Conservation (phyloP, 2,113 vertebrate species). For the Loxodonta africana region DNA sequence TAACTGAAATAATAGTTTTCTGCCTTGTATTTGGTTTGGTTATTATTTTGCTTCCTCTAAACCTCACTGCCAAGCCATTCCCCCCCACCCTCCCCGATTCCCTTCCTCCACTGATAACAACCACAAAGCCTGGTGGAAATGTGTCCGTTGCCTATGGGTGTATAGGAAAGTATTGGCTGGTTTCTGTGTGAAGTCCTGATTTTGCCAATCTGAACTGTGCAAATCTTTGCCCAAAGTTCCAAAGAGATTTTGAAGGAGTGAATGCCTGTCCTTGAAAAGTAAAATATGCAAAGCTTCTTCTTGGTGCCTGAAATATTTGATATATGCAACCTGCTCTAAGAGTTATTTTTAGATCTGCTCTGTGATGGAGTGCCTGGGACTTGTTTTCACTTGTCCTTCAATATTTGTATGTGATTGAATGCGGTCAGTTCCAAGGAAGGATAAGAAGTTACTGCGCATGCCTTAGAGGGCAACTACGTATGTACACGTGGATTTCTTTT, state of each 20-base stretch:
- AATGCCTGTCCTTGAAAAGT: constrained; percentile 31
- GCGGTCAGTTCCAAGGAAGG: constrained; percentile 55
- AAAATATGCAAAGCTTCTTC: constrained; percentile 40
- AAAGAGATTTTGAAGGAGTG: constrained; percentile 31
- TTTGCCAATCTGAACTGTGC: background rate
- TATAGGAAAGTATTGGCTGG: background rate
- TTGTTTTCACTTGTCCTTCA: constrained; percentile 65
- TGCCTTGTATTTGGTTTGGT: background rate
- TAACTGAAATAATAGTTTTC: background rate
- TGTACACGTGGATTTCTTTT: background rate
- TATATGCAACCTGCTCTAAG: constrained; percentile 1
- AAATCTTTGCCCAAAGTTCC: constrained; percentile 45
- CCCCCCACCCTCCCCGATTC: background rate
- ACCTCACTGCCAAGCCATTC: background rate
- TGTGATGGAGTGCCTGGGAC: background rate
- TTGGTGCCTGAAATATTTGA: constrained; percentile 29
- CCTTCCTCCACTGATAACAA: background rate
- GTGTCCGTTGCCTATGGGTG: background rate
- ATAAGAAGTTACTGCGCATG: background rate
- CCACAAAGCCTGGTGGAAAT: background rate
- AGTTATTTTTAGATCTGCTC: constrained; percentile 53
- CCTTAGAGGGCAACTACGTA: background rate
- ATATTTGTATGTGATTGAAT: constrained; percentile 42
- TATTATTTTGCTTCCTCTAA: background rate
- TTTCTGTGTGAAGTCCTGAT: background rate